These are phyloP conservation scores for Oceanodroma leucorhoa DNA, from an alignment of 2,797 vertebrate species.

Conservation along the genomic window DNA sequence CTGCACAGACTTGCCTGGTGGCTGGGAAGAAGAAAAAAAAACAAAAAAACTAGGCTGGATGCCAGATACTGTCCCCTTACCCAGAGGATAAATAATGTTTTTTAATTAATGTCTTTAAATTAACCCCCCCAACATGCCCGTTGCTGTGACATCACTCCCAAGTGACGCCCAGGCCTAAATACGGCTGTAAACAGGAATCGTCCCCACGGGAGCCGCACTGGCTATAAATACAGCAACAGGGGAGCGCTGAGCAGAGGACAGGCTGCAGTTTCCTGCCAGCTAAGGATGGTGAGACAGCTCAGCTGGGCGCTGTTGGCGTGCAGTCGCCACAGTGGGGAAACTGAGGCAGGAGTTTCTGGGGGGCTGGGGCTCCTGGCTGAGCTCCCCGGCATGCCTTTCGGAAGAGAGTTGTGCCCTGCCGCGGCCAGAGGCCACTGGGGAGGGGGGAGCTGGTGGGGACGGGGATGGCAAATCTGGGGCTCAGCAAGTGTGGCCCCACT, in stretches of 20 bases:
- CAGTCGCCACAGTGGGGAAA: background rate
- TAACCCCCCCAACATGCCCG: background rate
- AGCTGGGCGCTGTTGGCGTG: background rate
- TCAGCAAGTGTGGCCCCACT: background rate
- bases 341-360: background rate
- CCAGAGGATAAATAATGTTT: background rate
- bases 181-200: slow-evolving; percentile 28
- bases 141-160: slow-evolving; percentile 28
- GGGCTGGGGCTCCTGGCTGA: background rate
- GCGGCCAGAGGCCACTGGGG: rapidly evolving
- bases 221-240: slow-evolving; percentile 44
- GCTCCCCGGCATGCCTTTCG: background rate
- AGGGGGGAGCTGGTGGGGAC: background rate
- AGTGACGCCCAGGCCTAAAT: slow-evolving; percentile 48
- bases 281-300: slow-evolving; percentile 40
- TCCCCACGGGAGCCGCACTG: background rate
- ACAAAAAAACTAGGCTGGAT: background rate
- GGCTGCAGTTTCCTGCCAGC: slow-evolving; percentile 3
- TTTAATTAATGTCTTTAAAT: slow-evolving; percentile 12
- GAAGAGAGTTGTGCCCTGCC: background rate
- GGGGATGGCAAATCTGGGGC: background rate
- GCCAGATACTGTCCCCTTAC: background rate
- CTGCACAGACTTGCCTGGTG: background rate
- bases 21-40: background rate
- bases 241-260: background rate